Base-by-base conservation (phyloP, 2,888 invertebrate genomes). In the Amphimallon solstitiale region DNA sequence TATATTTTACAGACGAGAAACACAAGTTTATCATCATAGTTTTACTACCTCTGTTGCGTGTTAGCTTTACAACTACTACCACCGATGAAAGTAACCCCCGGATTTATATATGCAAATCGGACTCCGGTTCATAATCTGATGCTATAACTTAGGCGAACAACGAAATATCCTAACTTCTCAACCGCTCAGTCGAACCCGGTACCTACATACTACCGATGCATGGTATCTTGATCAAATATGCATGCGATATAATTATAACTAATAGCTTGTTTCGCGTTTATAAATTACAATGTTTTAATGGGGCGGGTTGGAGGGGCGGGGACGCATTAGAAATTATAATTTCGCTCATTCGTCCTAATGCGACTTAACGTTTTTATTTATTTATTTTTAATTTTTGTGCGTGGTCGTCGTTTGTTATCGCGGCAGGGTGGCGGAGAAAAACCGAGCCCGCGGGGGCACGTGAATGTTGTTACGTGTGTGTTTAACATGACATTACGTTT, bases 241-340 rank as follows among this genome's bases (percentile, higher is more conserved):
- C 80, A 80, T 79, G 80, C 80, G 76, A 80, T 77, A 78, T 79
- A 79, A 81, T 80, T 80, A 80, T 79, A 80, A 78, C 79, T 81
- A 80, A 80, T 81, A 78, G 79, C 78, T 79, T 80, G 80, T 80
- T 80, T 79, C 70, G 67, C 72, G 69, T 72, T 70, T 73, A 72
- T 74, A 68, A 71, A 70, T 71, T 71, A 71, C 68, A 70, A 69
- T 66, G 69, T 63, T 66, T 67, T 68, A 52, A 40, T 54, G 49
- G 69, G 63, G n/a, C n/a, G n/a, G n/a, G n/a, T n/a, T n/a, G n/a
- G n/a, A n/a, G n/a, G 70, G 70, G 69, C 29, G 29, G 29, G 29
- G n/a, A 67, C 69, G 70, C 35, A 70, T 70, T 70, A 64, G 66
- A 66, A 66, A 67, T 67, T 64, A 23, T 63, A 66, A 63, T 56